A percentile compares a stretch with the other conserved stretches of the same genome.
phyloP scores from a whole-genome alignment of 2,797 vertebrate species.

The Aplochiton taeniatus region DNA sequence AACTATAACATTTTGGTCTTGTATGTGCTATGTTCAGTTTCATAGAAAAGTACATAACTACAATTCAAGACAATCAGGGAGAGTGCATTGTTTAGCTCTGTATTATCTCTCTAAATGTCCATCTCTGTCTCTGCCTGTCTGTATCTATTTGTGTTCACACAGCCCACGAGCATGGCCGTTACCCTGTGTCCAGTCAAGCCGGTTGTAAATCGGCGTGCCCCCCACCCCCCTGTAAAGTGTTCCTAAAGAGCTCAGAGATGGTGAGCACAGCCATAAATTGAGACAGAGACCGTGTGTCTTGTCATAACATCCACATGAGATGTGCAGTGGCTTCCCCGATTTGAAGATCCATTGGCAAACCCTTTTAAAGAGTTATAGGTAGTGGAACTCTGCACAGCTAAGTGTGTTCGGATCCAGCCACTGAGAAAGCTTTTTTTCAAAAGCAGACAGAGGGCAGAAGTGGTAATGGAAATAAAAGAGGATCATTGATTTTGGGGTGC shows the following conservation, averaged over 20 bases:
- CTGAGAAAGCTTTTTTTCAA: too few relatives aligned
- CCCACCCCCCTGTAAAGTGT: not conserved
- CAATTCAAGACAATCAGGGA: too few relatives aligned
- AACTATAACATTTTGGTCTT: too few relatives aligned
- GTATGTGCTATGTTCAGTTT: too few relatives aligned
- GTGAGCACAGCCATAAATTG: conserved; percentile 2
- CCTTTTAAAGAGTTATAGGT: conserved; percentile 2
- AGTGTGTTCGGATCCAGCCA: too few relatives aligned
- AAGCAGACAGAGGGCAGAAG: too few relatives aligned
- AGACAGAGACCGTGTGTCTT: conserved; percentile 9
- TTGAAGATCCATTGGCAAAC: conserved; percentile 2
- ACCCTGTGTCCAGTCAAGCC: not conserved
- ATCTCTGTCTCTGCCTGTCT: too few relatives aligned
- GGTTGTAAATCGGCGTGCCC: not conserved
- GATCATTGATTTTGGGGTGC: not conserved
- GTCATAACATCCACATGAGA: conserved; percentile 4
- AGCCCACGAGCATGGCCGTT: not conserved
- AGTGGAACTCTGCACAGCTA: not conserved
- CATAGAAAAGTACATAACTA: too few relatives aligned
- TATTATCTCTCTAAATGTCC: too few relatives aligned
- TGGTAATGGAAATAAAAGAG: too few relatives aligned
- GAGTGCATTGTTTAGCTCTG: too few relatives aligned
- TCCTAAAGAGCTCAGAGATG: conserved; percentile 2
- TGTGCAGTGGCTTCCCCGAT: not conserved
- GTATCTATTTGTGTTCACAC: too few relatives aligned